A percentile compares a stretch with the other conserved stretches of the same genome.
Evolutionary conservation across 2,113 vertebrate species (phyloP).

Genomic region (Tringa solitaria): DNA sequence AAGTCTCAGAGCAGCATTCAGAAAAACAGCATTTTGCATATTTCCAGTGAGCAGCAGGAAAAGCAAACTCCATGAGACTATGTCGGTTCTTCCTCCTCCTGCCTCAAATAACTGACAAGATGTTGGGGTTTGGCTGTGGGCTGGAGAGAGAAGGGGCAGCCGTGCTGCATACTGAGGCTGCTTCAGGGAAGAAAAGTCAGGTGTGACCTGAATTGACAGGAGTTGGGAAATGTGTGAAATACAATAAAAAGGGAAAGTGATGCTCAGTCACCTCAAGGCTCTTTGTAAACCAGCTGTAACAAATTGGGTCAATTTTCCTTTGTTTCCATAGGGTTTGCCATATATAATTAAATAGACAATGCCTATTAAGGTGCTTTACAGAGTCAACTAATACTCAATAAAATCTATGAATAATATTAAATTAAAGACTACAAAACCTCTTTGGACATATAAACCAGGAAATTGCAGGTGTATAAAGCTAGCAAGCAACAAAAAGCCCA

Average conservation of each 20-base stretch:
- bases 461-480: conserved; percentile 30
- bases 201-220: neutral
- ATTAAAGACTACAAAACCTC: conserved; percentile 14
- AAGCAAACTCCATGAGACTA: neutral
- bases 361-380: neutral
- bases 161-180: rapidly evolving
- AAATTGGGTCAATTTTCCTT: conserved; percentile 17
- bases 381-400: neutral
- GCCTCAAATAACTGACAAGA: neutral
- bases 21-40: neutral
- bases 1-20: rapidly evolving
- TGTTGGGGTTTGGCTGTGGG: neutral
- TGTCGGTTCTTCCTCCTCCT: neutral
- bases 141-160: neutral
- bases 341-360: conserved; percentile 8
- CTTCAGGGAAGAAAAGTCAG: neutral
- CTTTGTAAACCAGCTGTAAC: neutral
- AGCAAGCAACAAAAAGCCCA: neutral
- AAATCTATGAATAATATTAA: conserved; percentile 37
- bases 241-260: neutral
- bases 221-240: neutral
- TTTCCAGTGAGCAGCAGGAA: neutral
- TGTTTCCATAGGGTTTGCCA: conserved; percentile 14
- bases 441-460: conserved; percentile 3
- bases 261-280: neutral